Base-by-base conservation (phyloP, 2,888 invertebrate genomes). In the Andrena bicolor region DNA sequence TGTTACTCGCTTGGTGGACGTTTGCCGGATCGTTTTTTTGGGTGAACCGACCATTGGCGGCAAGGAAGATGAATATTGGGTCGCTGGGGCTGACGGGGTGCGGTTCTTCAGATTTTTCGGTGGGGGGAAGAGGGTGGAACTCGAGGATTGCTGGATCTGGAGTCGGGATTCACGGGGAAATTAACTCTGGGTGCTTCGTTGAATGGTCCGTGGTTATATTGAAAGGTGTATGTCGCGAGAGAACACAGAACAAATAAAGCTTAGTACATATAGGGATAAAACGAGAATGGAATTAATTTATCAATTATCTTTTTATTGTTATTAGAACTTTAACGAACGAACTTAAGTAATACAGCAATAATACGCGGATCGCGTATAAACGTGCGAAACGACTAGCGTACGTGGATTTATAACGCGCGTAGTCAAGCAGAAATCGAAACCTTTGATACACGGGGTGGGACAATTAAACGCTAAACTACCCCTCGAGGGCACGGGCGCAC, bases 391-490 rank as follows among this genome's bases (percentile, higher is more conserved):
- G 81, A 69, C 70, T 75, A 73, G 79, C 81, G 72, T 82, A 84
- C 84, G 87, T 80, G 88, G 85, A 88, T 90, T 90, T 90, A 89
- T 88, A 90, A 89, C 84, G 86, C 88, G 90, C 89, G 91, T 91
- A 91, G 89, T 88, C 89, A 89, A 90, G 91, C 90, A 91, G 91
- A 93, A 93, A 93, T 93, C 92, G 93, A 93, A 92, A 93, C 92
- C 93, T 93, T 94, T 94, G 93, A 93, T 93, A 93, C 90, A 91
- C 90, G 90, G 91, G 91, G 91, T 91, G 91, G 93, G 90, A 93
- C 94, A 94, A 94, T 94, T 94, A 93, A 93, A 92, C 93, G 93
- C 92, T 93, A 93, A 94, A 94, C 93, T 93, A 93, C 93, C 93
- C 93, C 92, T 93, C 92, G 93, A 93, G 93, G 93, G 91, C 91